phyloP scores from a whole-genome alignment of 2,113 vertebrate genomes.

The Corythaeola cristata region DNA sequence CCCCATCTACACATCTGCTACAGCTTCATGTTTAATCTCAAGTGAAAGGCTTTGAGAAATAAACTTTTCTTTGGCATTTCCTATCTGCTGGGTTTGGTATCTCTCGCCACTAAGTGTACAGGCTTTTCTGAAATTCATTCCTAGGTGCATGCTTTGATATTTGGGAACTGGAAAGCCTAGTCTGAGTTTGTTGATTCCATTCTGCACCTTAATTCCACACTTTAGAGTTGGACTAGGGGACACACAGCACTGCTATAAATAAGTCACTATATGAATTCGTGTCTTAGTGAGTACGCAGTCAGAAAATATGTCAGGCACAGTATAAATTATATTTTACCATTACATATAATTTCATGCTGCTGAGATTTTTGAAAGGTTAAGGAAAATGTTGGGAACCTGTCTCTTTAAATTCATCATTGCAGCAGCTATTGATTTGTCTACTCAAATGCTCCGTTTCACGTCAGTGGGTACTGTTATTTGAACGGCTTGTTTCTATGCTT shows the following conservation, averaged over 20 bases:
- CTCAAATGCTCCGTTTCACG: not conserved
- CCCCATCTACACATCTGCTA: not conserved
- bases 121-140: not conserved
- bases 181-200: not conserved
- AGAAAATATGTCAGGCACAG: not conserved
- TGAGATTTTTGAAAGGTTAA: conserved; percentile 1
- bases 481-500: not conserved
- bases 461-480: not conserved
- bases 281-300: not conserved
- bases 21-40: not conserved
- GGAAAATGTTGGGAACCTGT: not conserved
- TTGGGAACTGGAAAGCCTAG: not conserved
- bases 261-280: not conserved
- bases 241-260: not conserved
- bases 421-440: not conserved
- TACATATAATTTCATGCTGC: not conserved
- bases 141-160: not conserved
- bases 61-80: not conserved
- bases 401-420: not conserved
- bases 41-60: not conserved
- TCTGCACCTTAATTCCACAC: not conserved
- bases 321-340: not conserved
- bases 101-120: not conserved
- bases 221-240: not conserved
- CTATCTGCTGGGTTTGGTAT: not conserved